Conservation (phyloP, 2,113 vertebrate species). For the Macrotus californicus region DNA sequence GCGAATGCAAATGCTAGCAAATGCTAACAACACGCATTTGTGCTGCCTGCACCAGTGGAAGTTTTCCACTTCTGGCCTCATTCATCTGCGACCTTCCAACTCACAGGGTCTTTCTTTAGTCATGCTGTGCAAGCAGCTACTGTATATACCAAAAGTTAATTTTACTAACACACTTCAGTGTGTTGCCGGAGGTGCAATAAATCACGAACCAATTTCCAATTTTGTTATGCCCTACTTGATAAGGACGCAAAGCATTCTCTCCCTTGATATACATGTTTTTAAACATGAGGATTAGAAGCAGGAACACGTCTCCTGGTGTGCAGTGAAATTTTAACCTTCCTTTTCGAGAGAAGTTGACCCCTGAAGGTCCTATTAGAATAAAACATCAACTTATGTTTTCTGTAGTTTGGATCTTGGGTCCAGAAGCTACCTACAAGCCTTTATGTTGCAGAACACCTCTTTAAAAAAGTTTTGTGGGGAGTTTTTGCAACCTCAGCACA, state of each 20-base stretch:
- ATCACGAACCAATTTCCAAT: slow-evolving; percentile 75
- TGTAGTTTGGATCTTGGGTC: not conserved
- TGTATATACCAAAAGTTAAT: slow-evolving; percentile 63
- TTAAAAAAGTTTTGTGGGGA: not conserved
- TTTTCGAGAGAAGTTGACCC: slow-evolving; percentile 47
- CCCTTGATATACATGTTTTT: slow-evolving; percentile 58
- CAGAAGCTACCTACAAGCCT: not conserved
- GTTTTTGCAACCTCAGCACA: slow-evolving; percentile 41
- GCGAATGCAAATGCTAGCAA: slow-evolving; percentile 43
- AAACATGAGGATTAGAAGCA: slow-evolving; percentile 59
- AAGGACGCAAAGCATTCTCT: slow-evolving; percentile 62
- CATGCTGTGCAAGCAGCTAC: slow-evolving; percentile 72
- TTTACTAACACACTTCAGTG: slow-evolving; percentile 58
- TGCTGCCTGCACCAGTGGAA: slow-evolving; percentile 42
- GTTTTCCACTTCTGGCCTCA: slow-evolving; percentile 72
- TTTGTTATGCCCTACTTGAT: slow-evolving; percentile 73
- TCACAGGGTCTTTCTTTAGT: slow-evolving; percentile 68
- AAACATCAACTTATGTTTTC: slow-evolving; percentile 24
- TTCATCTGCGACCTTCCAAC: slow-evolving; percentile 62
- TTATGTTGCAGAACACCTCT: slow-evolving; percentile 8
- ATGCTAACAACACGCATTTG: slow-evolving; percentile 24
- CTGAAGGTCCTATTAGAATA: slow-evolving; percentile 14
- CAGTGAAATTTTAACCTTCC: slow-evolving; percentile 53
- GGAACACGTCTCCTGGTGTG: slow-evolving; percentile 31
- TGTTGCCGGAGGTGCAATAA: slow-evolving; percentile 67